Conservation (phyloP, 2,888 invertebrate genomes). For the Epistrophe grossulariae region DNA sequence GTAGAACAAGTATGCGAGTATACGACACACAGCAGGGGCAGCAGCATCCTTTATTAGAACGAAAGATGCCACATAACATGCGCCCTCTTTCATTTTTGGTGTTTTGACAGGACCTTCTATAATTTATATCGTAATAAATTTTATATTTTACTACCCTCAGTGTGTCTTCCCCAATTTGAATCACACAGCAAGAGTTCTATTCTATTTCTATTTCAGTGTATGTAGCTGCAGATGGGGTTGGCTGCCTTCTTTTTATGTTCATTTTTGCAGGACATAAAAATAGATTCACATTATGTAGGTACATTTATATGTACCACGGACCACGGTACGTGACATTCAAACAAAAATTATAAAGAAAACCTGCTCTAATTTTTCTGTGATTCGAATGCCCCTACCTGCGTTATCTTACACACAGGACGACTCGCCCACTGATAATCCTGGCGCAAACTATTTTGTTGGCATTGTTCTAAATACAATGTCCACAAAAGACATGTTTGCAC, state of each 20-base stretch:
- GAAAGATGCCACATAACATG: slow-evolving; percentile 43
- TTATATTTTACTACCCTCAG: slow-evolving; percentile 66
- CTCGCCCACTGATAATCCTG: slow-evolving; percentile 79
- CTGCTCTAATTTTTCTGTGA: slow-evolving; percentile 65
- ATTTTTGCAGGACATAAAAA: slow-evolving; percentile 36
- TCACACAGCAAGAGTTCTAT: slow-evolving; percentile 36
- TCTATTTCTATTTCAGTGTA: background rate
- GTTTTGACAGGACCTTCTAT: slow-evolving; percentile 76
- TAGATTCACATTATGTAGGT: slow-evolving; percentile 19
- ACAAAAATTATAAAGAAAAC: slow-evolving; percentile 26
- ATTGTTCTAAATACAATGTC: slow-evolving; percentile 82
- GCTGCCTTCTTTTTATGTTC: slow-evolving; percentile 25
- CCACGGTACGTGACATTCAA: slow-evolving; percentile 11
- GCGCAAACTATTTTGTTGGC: slow-evolving; percentile 82
- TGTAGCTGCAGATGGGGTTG: slow-evolving; percentile 57
- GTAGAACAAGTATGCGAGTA: background rate
- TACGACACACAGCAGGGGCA: slow-evolving; percentile 64
- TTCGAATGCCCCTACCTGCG: slow-evolving; percentile 39
- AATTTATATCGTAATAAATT: slow-evolving; percentile 77
- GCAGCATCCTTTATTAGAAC: slow-evolving; percentile 43
- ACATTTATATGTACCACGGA: background rate
- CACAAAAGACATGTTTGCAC: slow-evolving; percentile 84
- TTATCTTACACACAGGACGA: slow-evolving; percentile 40
- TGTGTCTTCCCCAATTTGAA: slow-evolving; percentile 49
- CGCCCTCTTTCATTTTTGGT: slow-evolving; percentile 64